Evolutionary conservation across 2,888 invertebrate genomes (phyloP), one percentile per base, ranked within the genome.

Genomic region (Pristionchus arcanus): DNA sequence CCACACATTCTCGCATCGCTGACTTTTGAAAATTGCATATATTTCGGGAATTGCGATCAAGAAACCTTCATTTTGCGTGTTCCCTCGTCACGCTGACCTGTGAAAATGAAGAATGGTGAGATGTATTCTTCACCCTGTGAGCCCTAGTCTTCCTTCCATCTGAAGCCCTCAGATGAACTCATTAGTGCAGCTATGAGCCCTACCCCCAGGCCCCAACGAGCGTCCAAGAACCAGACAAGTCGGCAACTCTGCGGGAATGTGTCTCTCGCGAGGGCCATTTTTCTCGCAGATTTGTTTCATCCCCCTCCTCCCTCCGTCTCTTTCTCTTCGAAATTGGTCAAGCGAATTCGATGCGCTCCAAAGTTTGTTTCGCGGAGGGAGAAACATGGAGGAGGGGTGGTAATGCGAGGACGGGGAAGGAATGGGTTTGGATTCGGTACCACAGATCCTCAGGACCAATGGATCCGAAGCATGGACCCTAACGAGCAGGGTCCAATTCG

Each of bases 201-300:
- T 63, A n/a, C 21, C 25, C 11, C n/a, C 11, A n/a, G 63, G 2
- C 5, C 63, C 4, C 63, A 63, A 63, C 21, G 63, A 25, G 7
- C 63, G 25, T 25, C 25, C 63, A 63, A 31, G 68, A 15, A 31
- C 71, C 31, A 21, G 34, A 71, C 42, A 71, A 71, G 16, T 31
- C 63, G 13, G 9, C 68, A 34, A 34, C 71, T 71, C 34, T 31
- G 5, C 16, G 31, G 71, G 31, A 31, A 71, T 71, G 31, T 34
- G 11, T 71, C 81, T 34, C 81, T 81, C 49, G 74, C 74, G 74
- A 74, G 74, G 16, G 74, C 37, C 74, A 74, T 74, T 74, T 74
- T 74, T 81, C 81, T 81, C 81, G 42, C 49, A 15, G 81, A 81
- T 81, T 81, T 81, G 81, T 81, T 81, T 81, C 81, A 81, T 81